Evolutionary conservation across 1,140 invertebrate species (phyloP), one percentile per base, ranked within the genome.

Genomic region (Dryas iulia): DNA sequence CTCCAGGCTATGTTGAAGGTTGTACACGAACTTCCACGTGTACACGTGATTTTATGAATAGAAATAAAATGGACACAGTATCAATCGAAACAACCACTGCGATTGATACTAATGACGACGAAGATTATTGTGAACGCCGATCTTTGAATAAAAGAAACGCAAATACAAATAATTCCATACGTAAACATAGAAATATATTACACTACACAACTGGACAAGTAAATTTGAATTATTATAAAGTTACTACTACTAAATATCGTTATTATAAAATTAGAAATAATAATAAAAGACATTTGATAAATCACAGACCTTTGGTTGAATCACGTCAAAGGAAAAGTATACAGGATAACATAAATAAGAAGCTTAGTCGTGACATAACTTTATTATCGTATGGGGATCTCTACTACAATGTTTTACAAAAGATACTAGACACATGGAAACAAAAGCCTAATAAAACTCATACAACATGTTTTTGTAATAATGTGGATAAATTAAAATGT

Each of bases 81-180:
- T 53, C 77, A 26, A 71, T 66, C 25, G 62, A 70, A 47, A 54
- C 57, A 14, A 63, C 71, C 12, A 64, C 24, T 30, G 24, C n/a
- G 8, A 7, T 53, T 64, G 74, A 66, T 54, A 52, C 70, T 25
- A 65, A 23, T 21, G 76, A 81, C 66, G 79, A 87, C 69, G 83
- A 85, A 69, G 87, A 90, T 66, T 91, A 91, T 71, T 91, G 87
- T 72, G 89, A 91, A 78, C 78, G 79, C 11, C 74, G 87, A 12
- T 81, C 87, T n/a, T 76, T 91, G 47, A 78, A 90, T 47, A 76
- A 72, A 68, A 69, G 83, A 69, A 73, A 84, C 77, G 76, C 63
- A 54, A 64, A 69, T 56, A 59, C 54, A 52, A 65, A 39, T 61
- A 26, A 3, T n/a, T 12, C 11, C 21, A 10, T 63, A 47, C 14